Evolutionary conservation across 2,113 vertebrate genomes (phyloP), one percentile per base, ranked within the genome.

Genomic region (Myodes glareolus): DNA sequence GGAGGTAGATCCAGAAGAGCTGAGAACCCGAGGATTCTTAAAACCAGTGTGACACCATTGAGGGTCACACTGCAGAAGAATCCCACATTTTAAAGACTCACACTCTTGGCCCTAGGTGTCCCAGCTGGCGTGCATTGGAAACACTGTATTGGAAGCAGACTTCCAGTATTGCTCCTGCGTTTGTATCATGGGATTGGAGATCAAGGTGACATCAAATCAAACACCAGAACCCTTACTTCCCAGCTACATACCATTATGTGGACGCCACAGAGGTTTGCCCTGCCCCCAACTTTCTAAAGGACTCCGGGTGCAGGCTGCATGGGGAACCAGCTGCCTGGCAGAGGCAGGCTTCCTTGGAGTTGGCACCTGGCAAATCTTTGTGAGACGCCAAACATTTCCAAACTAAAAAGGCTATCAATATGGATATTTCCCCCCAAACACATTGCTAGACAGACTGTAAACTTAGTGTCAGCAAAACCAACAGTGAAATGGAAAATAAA

Each of bases 381-480:
- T 72, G 78, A 92, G 94, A 84, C 42, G 55, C 89, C 75, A 78
- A 92, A 94, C 92, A 50, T 96, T 98, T 92, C 45, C 88, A 73
- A 95, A 97, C 90, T 88, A 72, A 95, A 97, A 89, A 2, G 92
- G 80, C 93, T 95, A 94, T 82, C 91, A 95, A 90, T 96, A 95
- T 96, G 96, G 77, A 29, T 96, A 87, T 97, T 97, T 97, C 52
- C 94, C 75, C n/a, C 87, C 67, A 73, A 97, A 95, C 96, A 98
- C 93, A 78, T 78, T 88, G 94, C 92, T 96, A 97, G 80, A 97
- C 70, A 96, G 96, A 96, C 91, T 95, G 96, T 97, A 97, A 94
- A 90, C 65, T 45, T 36, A 36, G 91, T 95, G 97, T 97, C 65
- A 97, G 97, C 16, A 58, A 98, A 98, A 95, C 97, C 95, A 97